Base-by-base conservation (phyloP, 2,113 vertebrate species). In the Psittacula cyanocephala region DNA sequence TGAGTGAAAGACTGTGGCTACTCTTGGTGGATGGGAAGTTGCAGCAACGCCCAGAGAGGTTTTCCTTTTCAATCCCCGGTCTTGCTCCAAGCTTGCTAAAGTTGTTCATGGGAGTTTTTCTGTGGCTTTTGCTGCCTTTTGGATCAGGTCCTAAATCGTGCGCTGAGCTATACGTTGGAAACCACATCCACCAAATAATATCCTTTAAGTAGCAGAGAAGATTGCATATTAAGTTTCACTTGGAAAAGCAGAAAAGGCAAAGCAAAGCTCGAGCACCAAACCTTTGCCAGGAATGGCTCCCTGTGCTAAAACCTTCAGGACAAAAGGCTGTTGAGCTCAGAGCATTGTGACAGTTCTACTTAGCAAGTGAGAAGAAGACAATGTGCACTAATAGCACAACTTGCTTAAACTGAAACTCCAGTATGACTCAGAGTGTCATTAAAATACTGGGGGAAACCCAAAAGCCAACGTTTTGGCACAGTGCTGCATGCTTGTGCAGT, bases 201-300 rank as follows among this genome's bases (percentile, higher is more conserved):
- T 8, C 69, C 88, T 13, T 10, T 53, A 75, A 60, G 94, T 67
- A 94, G 90, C 68, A 27, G 29, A 4, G 78, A 44, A 75, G 43
- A 14, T 1, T 11, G 78, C 13, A 29, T 81, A 13, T 46, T 8
- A 63, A 12, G 63, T 93, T 93, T 70, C 74, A 7, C n/a, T 41
- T 37, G 85, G 92, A 87, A 62, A 87, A 93, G 62, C 44, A 43
- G 82, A 76, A 75, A 63, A 65, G 46, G 69, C 81, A 62, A 87
- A 91, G 53, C 33, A n/a, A n/a, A 69, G 11, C 39, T 39, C 0
- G 3, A 28, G 60, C 16, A 4, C 22, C 35, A 25, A 27, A 49
- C 1, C 24, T 70, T 10, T 13, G 64, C 87, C 81, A 74, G 81
- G 74, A 84, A 12, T 0, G 11, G 35, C 31, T 72, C 41, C 47